Percentiles rank a stretch among this genome's conserved stretches.
phyloP scores from a whole-genome alignment of 2,888 invertebrate species.

The Archaeoteleia sp. region DNA sequence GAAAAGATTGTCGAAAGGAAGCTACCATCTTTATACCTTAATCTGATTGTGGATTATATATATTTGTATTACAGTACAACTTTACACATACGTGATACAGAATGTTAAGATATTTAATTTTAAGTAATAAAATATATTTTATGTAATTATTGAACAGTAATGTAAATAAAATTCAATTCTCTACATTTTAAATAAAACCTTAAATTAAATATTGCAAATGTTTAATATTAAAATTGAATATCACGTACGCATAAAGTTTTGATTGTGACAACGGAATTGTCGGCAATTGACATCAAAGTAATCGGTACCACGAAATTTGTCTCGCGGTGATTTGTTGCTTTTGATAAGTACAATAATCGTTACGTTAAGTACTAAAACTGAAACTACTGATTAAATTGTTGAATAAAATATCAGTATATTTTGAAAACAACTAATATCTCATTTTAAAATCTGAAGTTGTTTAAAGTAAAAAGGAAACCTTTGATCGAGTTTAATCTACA shows the following conservation, averaged over 20 bases:
- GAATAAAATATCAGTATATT: constrained; percentile 18
- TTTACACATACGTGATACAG: too few species aligned
- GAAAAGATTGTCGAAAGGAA: too few species aligned
- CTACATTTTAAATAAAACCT: too few species aligned
- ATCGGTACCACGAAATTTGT: constrained; percentile 7
- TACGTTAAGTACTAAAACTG: constrained; percentile 12
- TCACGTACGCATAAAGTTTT: not conserved
- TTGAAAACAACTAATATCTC: constrained; percentile 24
- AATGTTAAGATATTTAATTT: too few species aligned
- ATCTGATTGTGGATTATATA: too few species aligned
- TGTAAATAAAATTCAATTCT: too few species aligned
- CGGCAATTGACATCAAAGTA: constrained; percentile 5
- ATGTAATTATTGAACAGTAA: too few species aligned
- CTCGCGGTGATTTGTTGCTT: constrained; percentile 8
- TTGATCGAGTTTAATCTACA: constrained; percentile 29
- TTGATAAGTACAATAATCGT: constrained; percentile 21
- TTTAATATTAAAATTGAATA: not conserved
- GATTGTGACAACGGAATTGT: not conserved
- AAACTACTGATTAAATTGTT: constrained; percentile 24
- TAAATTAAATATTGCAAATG: not conserved
- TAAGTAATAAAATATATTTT: too few species aligned
- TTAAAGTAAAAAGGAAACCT: constrained; percentile 18
- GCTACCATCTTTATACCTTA: too few species aligned
- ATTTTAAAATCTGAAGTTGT: constrained; percentile 33
- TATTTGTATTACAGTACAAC: too few species aligned